A percentile compares a stretch with the other conserved stretches of the same genome.
Evolutionary conservation across 2,797 vertebrate species (phyloP).

Genomic region (Orientallactaga sibirica): DNA sequence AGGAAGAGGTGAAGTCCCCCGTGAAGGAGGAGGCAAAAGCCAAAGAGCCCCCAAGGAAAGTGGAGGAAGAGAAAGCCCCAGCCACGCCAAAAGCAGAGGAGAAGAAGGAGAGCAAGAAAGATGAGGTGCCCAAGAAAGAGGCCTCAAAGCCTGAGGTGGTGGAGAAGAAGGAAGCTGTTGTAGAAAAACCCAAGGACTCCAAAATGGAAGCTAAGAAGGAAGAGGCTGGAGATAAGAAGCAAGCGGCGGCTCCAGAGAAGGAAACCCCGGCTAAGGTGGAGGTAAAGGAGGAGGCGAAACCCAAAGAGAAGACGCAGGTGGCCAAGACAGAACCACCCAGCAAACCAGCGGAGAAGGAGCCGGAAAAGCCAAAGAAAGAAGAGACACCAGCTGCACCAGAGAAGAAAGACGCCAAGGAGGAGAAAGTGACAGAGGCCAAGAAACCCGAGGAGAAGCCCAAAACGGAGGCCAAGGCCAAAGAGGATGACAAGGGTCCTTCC

Average conservation of each 20-base stretch:
- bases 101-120: constrained; percentile 81
- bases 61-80: constrained; percentile 80
- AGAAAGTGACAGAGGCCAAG: constrained; percentile 78
- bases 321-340: constrained; percentile 78
- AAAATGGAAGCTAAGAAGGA: constrained; percentile 75
- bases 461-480: constrained; percentile 70
- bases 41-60: constrained; percentile 77
- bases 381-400: constrained; percentile 76
- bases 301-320: constrained; percentile 62
- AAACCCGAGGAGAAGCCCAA: constrained; percentile 82
- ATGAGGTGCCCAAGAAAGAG: constrained; percentile 82
- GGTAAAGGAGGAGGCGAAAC: constrained; percentile 82
- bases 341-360: constrained; percentile 78
- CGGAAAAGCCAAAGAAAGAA: constrained; percentile 85
- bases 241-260: constrained; percentile 65
- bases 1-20: constrained; percentile 70
- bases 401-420: constrained; percentile 82
- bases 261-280: constrained; percentile 67
- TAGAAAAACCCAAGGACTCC: constrained; percentile 75
- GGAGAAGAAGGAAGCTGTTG: constrained; percentile 72
- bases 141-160: constrained; percentile 75
- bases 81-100: constrained; percentile 74
- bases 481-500: constrained; percentile 57
- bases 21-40: constrained; percentile 73
- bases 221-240: constrained; percentile 80